Evolutionary conservation across 2,113 vertebrate species (phyloP).

Genomic region (Mungos mungo): DNA sequence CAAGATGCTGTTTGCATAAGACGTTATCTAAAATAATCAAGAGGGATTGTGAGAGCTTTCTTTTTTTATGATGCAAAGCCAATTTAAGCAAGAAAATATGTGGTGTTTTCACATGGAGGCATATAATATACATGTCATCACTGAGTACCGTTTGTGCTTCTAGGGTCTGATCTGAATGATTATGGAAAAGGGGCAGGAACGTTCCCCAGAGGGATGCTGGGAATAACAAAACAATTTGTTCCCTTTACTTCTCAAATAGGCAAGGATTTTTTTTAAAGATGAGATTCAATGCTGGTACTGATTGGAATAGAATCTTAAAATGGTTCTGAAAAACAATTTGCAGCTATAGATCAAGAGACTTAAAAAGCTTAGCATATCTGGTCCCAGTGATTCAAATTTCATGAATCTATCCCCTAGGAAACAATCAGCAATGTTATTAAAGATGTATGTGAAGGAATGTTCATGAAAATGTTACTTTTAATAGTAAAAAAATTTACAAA

Average conservation of each 20-base stretch:
- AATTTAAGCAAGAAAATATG: constrained; percentile 47
- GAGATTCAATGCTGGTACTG: not conserved
- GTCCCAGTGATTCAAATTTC: constrained; percentile 25
- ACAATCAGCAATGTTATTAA: constrained; percentile 44
- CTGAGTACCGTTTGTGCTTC: not conserved
- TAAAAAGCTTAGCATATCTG: not conserved
- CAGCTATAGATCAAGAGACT: not conserved
- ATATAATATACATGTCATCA: not conserved
- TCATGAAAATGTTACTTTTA: constrained; percentile 25
- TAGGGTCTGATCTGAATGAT: not conserved
- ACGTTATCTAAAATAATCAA: not conserved
- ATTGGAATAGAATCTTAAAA: not conserved
- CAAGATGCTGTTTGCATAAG: not conserved
- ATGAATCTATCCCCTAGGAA: constrained; percentile 34
- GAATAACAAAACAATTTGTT: not conserved
- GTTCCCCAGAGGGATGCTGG: not conserved
- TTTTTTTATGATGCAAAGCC: not conserved
- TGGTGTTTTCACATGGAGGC: not conserved
- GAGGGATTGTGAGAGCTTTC: not conserved
- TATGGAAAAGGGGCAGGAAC: not conserved
- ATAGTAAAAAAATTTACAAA: not conserved
- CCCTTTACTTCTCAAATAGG: not conserved
- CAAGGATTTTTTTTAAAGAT: not conserved
- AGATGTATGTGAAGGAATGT: not conserved
- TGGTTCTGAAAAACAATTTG: constrained; percentile 6